These are phyloP conservation scores for Nicator chloris DNA, from an alignment of 2,113 vertebrate species.

Conservation along the genomic window DNA sequence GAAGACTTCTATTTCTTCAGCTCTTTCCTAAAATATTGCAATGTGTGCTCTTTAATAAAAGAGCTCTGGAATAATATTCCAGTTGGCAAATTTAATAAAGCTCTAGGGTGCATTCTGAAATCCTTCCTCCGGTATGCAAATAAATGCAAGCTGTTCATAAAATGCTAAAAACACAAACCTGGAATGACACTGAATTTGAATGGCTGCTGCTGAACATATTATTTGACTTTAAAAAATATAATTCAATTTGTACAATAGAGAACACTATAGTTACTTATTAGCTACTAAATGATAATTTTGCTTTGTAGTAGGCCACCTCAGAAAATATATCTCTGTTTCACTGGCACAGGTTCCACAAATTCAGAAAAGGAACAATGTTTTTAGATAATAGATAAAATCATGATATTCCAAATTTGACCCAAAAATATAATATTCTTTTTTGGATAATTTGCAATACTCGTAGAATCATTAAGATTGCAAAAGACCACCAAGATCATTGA, in stretches of 20 bases:
- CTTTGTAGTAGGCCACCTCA: background rate
- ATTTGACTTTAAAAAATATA: background rate
- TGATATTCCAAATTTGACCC: background rate
- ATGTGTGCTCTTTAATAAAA: conserved; percentile 5
- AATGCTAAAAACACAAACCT: background rate
- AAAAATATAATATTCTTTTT: background rate
- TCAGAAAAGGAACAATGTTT: background rate
- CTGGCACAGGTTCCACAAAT: background rate
- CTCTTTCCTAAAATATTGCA: background rate
- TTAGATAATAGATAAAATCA: background rate
- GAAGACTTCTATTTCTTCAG: background rate
- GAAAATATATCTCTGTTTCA: background rate
- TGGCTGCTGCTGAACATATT: background rate
- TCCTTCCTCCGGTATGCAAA: background rate
- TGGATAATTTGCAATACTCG: background rate
- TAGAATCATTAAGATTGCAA: background rate
- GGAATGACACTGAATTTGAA: background rate
- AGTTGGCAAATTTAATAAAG: conserved; percentile 39
- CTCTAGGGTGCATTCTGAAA: background rate
- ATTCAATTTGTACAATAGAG: background rate
- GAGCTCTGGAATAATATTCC: background rate
- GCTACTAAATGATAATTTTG: background rate
- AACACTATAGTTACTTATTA: background rate
- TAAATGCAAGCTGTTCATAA: background rate
- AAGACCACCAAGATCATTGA: background rate